phyloP scores from a whole-genome alignment of 2,888 invertebrate genomes.

The Himalopsyche tibetana region DNA sequence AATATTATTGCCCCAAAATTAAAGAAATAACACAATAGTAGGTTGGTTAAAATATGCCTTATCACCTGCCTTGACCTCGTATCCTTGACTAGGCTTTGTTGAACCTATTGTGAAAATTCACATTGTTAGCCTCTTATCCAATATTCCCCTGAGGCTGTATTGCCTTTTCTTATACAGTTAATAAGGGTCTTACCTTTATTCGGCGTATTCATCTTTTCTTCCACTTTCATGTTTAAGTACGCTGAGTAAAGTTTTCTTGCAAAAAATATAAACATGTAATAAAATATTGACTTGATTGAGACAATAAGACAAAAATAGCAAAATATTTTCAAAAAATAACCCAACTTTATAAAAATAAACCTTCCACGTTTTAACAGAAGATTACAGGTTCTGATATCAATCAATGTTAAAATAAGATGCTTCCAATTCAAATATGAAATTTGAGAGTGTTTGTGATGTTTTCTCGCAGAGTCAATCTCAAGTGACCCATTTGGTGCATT shows the following conservation, averaged over 20 bases:
- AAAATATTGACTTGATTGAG: background rate
- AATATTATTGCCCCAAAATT: constrained; percentile 8
- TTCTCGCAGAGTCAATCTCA: no score
- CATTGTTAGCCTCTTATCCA: constrained; percentile 41
- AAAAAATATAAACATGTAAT: background rate
- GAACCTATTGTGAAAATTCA: constrained; percentile 29
- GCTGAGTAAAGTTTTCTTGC: background rate
- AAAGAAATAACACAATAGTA: background rate
- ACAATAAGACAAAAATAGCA: background rate
- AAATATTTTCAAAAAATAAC: background rate
- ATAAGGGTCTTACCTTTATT: constrained; percentile 33
- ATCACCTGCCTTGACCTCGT: constrained; percentile 24
- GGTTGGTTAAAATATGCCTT: constrained; percentile 14
- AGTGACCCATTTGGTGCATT: no score
- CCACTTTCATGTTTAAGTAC: constrained; percentile 15
- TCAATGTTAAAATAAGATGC: no score
- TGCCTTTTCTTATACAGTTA: constrained; percentile 45
- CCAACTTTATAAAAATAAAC: no score
- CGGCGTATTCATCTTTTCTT: constrained; percentile 18
- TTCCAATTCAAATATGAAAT: no score
- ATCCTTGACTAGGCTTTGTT: constrained; percentile 44
- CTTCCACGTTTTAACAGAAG: no score
- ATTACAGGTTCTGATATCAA: no score
- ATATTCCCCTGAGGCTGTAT: constrained; percentile 40
- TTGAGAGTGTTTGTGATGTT: no score